Evolutionary conservation across 2,113 vertebrate genomes (phyloP), one percentile per base, ranked within the genome.

Genomic region (Cepphus grylle): DNA sequence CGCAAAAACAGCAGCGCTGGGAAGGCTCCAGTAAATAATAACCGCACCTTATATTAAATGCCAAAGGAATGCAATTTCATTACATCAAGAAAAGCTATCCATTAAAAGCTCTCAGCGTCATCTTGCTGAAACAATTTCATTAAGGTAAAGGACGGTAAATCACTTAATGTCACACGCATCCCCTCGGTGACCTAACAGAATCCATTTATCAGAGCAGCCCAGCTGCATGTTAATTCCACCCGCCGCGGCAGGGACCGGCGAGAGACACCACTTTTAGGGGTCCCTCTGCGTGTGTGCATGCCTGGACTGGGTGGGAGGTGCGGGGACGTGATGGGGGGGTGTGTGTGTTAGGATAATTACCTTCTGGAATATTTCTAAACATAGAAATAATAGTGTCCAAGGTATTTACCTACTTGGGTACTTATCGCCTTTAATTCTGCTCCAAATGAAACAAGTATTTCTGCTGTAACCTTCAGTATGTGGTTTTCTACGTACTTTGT

Each of bases 71-170:
- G 98, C 98, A 98, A 98, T 99, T 98, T 99, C 98, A 99, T 99
- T 98, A 99, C 98, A 98, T 98, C 98, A 98, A 98, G 98, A 98
- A 98, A 99, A 99, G 98, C 98, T 98, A 99, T 99, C 98, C 98
- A 98, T 99, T 99, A 99, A 98, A 98, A 98, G 98, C 98, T 98
- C 98, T 98, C 98, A 98, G 98, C 98, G 97, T 98, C 98, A 98
- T 99, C 99, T 98, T 95, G 98, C 98, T 98, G 98, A 99, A 99
- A 99, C 99, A 99, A 99, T 99, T 99, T 99, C 99, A 99, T 99
- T 99, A 99, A 99, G 99, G 98, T 98, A 99, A 99, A 99, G 98
- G 98, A 98, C 98, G 98, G 99, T 99, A 99, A 99, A 99, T 99
- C 99, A 99, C 98, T 98, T 99, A 98, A 98, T 98, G 98, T 99